Percentiles rank a stretch among this genome's conserved stretches.
These are phyloP conservation scores for Elephas maximus DNA, from an alignment of 2,113 vertebrate genomes.

Conservation along the genomic window DNA sequence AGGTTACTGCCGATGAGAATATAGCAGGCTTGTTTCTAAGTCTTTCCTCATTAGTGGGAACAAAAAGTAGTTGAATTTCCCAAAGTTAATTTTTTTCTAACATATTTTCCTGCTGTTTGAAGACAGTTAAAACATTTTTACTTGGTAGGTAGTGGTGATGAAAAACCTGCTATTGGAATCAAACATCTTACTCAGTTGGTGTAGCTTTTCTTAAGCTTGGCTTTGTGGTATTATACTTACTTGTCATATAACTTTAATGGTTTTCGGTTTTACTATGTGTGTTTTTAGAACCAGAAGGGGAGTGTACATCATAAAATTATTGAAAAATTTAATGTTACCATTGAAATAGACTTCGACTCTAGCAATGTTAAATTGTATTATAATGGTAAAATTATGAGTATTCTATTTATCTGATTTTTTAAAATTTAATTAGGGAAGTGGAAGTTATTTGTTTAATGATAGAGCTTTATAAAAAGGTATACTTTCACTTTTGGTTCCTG, in stretches of 20 bases:
- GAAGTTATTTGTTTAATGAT: not conserved
- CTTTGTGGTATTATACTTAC: not conserved
- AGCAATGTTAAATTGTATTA: not conserved
- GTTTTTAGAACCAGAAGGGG: not conserved
- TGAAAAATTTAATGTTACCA: constrained; percentile 17
- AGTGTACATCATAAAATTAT: not conserved
- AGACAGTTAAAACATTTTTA: constrained; percentile 7
- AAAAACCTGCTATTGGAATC: not conserved
- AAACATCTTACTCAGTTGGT: not conserved
- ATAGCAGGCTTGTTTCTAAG: not conserved
- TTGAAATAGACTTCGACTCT: constrained; percentile 35
- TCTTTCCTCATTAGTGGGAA: not conserved
- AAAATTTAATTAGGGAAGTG: not conserved
- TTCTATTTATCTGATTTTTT: not conserved
- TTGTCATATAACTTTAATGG: constrained; percentile 40
- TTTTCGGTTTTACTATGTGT: constrained; percentile 4
- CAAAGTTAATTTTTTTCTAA: not conserved
- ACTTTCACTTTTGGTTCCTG: constrained; percentile 31
- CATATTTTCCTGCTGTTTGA: not conserved
- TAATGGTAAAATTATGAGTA: not conserved
- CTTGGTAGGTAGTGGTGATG: not conserved
- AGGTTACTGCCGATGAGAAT: not conserved
- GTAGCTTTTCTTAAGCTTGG: constrained; percentile 20
- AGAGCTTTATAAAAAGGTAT: not conserved
- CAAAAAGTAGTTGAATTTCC: constrained; percentile 8